These are phyloP conservation scores for Melospiza melodia DNA, from an alignment of 2,113 vertebrate species.

Conservation along the genomic window DNA sequence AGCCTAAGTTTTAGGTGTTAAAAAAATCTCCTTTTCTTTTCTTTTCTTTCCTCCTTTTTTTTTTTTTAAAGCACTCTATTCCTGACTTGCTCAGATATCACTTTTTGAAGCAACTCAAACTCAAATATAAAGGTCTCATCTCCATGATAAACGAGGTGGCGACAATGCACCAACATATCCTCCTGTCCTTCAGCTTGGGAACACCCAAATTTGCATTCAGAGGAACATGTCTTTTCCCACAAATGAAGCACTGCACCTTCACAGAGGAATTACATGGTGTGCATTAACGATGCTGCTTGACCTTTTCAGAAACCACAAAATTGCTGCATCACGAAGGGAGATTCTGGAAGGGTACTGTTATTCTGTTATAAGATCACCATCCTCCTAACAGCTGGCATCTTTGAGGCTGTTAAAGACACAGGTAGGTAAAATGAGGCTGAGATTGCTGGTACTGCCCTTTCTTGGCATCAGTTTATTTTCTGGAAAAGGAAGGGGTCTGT, in stretches of 20 bases:
- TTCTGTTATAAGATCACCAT: background rate
- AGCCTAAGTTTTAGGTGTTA: background rate
- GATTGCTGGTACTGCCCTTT: background rate
- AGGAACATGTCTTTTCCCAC: background rate
- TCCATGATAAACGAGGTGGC: background rate
- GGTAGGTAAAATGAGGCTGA: background rate
- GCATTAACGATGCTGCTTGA: background rate
- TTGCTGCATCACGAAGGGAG: background rate
- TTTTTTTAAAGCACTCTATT: background rate
- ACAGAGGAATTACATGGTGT: background rate
- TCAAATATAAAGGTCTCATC: background rate
- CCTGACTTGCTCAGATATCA: background rate
- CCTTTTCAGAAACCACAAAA: slow-evolving; percentile 13
- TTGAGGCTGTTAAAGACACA: background rate
- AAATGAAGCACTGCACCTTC: background rate
- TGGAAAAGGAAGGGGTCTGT: background rate
- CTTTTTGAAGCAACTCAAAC: background rate
- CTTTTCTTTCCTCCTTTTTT: rapidly evolving
- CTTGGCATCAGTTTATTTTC: background rate
- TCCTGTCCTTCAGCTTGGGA: background rate
- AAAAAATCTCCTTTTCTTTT: background rate
- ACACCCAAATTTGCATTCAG: background rate
- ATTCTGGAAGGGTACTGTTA: background rate
- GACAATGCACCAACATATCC: background rate
- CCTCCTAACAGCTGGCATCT: background rate